A percentile compares a stretch with the other conserved stretches of the same genome.
These are phyloP conservation scores for Macrophya annulata DNA, from an alignment of 2,888 invertebrate species.

Conservation along the genomic window DNA sequence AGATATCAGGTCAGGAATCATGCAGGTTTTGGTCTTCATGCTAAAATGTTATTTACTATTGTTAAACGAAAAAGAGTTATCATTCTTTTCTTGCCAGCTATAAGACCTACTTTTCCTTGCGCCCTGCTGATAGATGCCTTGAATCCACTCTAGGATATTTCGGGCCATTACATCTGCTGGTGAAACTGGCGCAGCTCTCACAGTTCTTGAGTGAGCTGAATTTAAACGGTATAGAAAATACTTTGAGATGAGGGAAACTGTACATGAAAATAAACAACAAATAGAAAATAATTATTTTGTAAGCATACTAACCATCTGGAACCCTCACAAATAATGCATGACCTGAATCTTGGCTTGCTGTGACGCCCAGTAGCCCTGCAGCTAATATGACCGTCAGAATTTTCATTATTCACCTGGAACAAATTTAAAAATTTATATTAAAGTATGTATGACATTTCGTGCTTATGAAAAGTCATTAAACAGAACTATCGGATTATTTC, in stretches of 20 bases:
- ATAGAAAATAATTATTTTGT: neutral
- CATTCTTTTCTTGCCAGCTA: constrained; percentile 44
- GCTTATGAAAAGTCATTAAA: neutral
- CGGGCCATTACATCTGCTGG: constrained; percentile 87
- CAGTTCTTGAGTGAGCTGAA: constrained; percentile 69
- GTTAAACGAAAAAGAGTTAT: constrained; percentile 16
- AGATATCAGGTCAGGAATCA: constrained; percentile 40
- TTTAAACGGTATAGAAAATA: constrained; percentile 42
- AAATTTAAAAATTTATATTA: neutral
- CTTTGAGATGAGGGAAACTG: constrained; percentile 35
- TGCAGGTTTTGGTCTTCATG: constrained; percentile 50
- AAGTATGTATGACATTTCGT: constrained; percentile 10
- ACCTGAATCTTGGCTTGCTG: constrained; percentile 55
- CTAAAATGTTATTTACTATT: constrained; percentile 44
- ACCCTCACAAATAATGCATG: constrained; percentile 55
- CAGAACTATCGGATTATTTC: neutral
- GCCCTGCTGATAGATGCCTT: constrained; percentile 86
- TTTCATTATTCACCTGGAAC: constrained; percentile 58
- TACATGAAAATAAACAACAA: neutral
- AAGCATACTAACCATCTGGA: constrained; percentile 43
- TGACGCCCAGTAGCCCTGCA: constrained; percentile 52
- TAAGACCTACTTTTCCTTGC: constrained; percentile 80
- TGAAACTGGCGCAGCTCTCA: constrained; percentile 68
- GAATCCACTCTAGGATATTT: constrained; percentile 89
- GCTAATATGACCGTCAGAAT: constrained; percentile 54